Conservation (phyloP, 2,888 invertebrate species). For the Orchesella flavescens region DNA sequence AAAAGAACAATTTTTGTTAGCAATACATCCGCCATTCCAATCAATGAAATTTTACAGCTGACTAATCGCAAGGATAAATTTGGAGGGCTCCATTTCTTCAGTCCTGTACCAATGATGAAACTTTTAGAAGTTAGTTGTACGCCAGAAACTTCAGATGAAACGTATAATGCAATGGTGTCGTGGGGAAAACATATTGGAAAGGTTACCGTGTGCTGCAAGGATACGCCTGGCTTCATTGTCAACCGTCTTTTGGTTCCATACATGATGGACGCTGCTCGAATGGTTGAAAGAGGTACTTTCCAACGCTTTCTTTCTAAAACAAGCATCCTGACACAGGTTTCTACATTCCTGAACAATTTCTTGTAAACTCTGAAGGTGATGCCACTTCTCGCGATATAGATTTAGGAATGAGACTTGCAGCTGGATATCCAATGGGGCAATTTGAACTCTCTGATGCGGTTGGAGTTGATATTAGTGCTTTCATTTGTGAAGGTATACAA, state of each 20-base stretch:
- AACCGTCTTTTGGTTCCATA: constrained; percentile 90
- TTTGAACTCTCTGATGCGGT: constrained; percentile 79
- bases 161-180: constrained; percentile 82
- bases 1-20: constrained; percentile 86
- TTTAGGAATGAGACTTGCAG: constrained; percentile 79
- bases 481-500: constrained; percentile 77
- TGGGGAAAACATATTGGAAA: constrained; percentile 83
- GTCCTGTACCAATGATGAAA: constrained; percentile 93
- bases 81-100: constrained; percentile 93
- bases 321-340: too few species aligned
- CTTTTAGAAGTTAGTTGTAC: constrained; percentile 86
- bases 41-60: constrained; percentile 85
- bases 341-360: too few species aligned
- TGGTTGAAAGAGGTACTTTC: constrained; percentile 89
- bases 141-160: constrained; percentile 84
- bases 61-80: constrained; percentile 82
- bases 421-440: constrained; percentile 79
- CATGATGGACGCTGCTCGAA: constrained; percentile 84
- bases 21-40: constrained; percentile 91
- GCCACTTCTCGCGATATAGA: constrained; percentile 78
- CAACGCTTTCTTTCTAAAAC: too few species aligned
- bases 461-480: constrained; percentile 78
- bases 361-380: constrained; percentile 77
- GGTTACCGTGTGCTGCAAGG: constrained; percentile 86
- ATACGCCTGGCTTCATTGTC: constrained; percentile 94